Conservation (phyloP, 1,140 invertebrate genomes). For the Drosophila nasuta region DNA sequence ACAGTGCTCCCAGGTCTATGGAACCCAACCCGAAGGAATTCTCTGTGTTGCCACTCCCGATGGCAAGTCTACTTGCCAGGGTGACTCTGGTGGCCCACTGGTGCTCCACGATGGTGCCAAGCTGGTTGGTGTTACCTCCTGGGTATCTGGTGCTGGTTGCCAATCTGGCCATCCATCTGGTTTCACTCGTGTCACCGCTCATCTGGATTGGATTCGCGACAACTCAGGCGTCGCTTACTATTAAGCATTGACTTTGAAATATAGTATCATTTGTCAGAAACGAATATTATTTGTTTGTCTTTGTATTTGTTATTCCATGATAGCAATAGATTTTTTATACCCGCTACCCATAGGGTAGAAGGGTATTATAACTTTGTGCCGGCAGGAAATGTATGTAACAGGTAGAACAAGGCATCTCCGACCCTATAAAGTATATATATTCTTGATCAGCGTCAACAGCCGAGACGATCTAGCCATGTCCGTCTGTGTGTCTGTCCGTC, state of each 20-base stretch:
- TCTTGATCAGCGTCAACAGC: too few species aligned
- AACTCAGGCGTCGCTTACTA: slow-evolving; percentile 61
- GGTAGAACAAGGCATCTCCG: too few species aligned
- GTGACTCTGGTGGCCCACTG: slow-evolving; percentile 87
- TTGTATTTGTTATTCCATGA: too few species aligned
- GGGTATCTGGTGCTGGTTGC: slow-evolving; percentile 54
- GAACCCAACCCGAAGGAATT: slow-evolving; percentile 27
- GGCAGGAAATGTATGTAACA: too few species aligned
- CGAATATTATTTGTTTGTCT: not conserved
- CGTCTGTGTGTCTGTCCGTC: too few species aligned
- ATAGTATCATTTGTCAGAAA: not conserved
- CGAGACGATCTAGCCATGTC: too few species aligned
- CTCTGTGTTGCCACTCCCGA: slow-evolving; percentile 44
- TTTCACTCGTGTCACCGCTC: too few species aligned
- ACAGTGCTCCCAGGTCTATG: slow-evolving; percentile 62
- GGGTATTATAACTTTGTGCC: too few species aligned
- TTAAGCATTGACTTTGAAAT: not conserved
- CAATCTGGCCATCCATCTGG: slow-evolving; percentile 82
- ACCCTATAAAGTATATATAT: too few species aligned
- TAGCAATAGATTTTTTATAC: too few species aligned
- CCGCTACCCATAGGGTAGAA: too few species aligned
- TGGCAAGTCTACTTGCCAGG: slow-evolving; percentile 72
- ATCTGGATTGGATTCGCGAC: slow-evolving; percentile 86
- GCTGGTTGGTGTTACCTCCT: slow-evolving; percentile 85
- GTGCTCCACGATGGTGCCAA: slow-evolving; percentile 80